These are phyloP conservation scores for Drosophila tristis DNA, from an alignment of 1,140 invertebrate species.

Conservation along the genomic window DNA sequence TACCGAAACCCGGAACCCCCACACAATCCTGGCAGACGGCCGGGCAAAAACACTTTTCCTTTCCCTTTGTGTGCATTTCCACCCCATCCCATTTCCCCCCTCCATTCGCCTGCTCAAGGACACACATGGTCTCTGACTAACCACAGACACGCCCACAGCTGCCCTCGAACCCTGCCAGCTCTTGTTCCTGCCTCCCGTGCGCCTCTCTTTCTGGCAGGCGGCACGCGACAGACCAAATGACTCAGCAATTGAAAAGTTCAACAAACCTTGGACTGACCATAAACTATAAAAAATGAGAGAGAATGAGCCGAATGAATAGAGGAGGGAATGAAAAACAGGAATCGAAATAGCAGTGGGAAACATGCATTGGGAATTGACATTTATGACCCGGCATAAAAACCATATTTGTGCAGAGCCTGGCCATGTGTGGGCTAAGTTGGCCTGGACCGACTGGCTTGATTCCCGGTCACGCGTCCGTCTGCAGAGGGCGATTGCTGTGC, in stretches of 20 bases:
- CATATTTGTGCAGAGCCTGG: conserved; percentile 46
- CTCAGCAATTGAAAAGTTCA: conserved; percentile 70
- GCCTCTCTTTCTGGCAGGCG: conserved; percentile 17
- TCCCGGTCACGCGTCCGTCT: conserved; percentile 29
- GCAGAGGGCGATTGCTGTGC: conserved; percentile 9
- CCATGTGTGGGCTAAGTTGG: conserved; percentile 33
- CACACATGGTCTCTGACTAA: conserved; percentile 48
- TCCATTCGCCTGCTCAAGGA: conserved; percentile 28
- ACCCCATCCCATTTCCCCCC: conserved; percentile 1
- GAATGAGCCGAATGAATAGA: conserved; percentile 9
- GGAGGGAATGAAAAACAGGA: conserved; percentile 24
- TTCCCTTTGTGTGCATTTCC: conserved; percentile 25
- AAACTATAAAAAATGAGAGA: conserved; percentile 49
- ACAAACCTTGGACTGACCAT: conserved; percentile 63
- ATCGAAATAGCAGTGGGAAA: conserved; percentile 65
- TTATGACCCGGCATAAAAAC: conserved; percentile 58
- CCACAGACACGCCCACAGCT: conserved; percentile 44
- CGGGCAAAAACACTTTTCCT: conserved; percentile 43
- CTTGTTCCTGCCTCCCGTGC: neutral
- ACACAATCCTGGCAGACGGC: conserved; percentile 35
- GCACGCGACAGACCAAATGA: conserved; percentile 53
- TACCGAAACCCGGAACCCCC: too few relatives aligned
- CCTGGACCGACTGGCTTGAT: neutral
- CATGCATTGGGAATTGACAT: conserved; percentile 74
- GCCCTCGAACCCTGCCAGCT: conserved; percentile 13